These are phyloP conservation scores for Crotalus horridus DNA, from an alignment of 2,113 vertebrate species.

Conservation along the genomic window DNA sequence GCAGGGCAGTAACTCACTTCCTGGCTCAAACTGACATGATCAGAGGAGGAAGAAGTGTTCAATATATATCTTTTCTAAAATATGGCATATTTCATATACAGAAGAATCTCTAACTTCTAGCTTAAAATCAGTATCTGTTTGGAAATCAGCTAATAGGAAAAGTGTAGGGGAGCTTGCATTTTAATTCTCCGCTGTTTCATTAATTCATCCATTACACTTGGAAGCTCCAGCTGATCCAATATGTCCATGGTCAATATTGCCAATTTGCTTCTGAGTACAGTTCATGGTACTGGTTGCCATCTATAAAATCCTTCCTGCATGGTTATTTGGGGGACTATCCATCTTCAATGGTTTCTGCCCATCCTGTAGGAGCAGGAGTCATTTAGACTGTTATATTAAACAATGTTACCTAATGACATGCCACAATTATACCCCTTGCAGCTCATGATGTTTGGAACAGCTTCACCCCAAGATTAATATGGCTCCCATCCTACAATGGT, in stretches of 20 bases:
- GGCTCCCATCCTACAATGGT: background rate
- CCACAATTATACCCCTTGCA: background rate
- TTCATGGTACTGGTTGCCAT: background rate
- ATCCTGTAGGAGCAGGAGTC: background rate
- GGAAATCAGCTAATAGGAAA: background rate
- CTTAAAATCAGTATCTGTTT: background rate
- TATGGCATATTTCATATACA: background rate
- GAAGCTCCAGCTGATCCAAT: background rate
- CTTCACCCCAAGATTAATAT: background rate
- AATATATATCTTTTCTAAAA: background rate
- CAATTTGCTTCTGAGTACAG: background rate
- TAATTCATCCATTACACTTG: background rate
- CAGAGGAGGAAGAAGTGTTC: slow-evolving; percentile 6
- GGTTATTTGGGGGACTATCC: background rate
- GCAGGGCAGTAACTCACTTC: background rate
- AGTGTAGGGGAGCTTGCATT: background rate
- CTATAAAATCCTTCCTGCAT: background rate
- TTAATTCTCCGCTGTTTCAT: background rate
- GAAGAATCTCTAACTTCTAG: background rate
- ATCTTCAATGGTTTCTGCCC: background rate
- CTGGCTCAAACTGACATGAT: too few species aligned
- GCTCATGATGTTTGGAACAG: background rate
- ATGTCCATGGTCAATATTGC: background rate
- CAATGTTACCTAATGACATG: background rate
- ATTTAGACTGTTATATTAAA: background rate